Conservation (phyloP, 37 sponge, comb jelly and placozoan genomes). For the Aphrocallistes beatrix region DNA sequence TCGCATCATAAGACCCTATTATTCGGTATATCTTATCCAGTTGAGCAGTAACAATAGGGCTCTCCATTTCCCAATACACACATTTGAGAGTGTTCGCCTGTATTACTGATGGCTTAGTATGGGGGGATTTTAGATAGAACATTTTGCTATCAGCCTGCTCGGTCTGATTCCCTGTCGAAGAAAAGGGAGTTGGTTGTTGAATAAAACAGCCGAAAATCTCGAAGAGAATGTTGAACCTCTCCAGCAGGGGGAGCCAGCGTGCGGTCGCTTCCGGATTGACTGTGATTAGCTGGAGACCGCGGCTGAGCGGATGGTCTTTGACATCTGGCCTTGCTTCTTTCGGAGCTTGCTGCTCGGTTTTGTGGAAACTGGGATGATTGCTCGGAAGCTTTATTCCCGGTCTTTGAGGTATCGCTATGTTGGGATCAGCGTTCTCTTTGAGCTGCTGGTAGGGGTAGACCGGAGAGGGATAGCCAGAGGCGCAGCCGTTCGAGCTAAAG, state of each 20-base stretch:
- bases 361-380: background rate
- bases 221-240: background rate
- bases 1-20: background rate
- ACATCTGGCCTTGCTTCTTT: background rate
- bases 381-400: background rate
- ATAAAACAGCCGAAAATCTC: background rate
- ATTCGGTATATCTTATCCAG: background rate
- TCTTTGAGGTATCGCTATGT: background rate
- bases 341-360: background rate
- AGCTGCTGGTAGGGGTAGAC: background rate
- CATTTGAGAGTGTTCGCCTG: background rate
- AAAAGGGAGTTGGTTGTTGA: background rate
- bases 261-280: background rate
- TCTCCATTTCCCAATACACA: background rate
- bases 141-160: background rate
- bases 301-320: background rate
- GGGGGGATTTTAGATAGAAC: background rate
- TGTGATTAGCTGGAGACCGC: background rate
- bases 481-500: background rate
- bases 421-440: conserved; percentile 1
- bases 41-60: background rate
- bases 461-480: background rate
- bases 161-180: background rate
- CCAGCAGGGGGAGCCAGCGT: background rate
- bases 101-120: background rate